Base-by-base conservation (phyloP, 2,888 invertebrate genomes). In the Cerastis leucographa region DNA sequence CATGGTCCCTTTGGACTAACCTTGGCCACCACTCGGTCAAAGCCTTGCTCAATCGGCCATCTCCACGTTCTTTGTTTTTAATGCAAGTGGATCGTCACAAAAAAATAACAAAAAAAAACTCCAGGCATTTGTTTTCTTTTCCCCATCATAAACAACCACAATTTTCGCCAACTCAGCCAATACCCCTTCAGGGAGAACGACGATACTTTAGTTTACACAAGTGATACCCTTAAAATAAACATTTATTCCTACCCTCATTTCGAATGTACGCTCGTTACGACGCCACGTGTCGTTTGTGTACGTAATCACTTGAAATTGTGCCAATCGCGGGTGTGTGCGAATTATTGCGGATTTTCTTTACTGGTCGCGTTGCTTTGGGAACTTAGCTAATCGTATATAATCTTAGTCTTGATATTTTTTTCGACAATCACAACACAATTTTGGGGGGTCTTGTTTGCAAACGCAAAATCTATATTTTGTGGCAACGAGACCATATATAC, bases 301-400 rank as follows among this genome's bases (percentile, higher is more conserved):
- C 51, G 46, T 62, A 71, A 84, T 84, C 85, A 75, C 72, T 81
- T 84, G 78, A 85, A 84, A 78, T 56, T 85, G 78, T 72, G 74
- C 78, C 78, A 72, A 73, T 76, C 68, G 73, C 29, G 54, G 70
- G 76, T 67, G 78, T 71, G 51, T 46, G 72, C 73, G 70, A 71
- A 82, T 87, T 73, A 80, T 80, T 85, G 79, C 66, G n/a, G 64
- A 76, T 80, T 85, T 87, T 76, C 61, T 87, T 87, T 87, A 77
- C 67, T 80, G 9, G 17, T 76, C 61, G 42, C 6, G 35, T 7
- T 61, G 25, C 7, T 14, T n/a, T 35, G 0, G 35, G 4, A 19
- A 17, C 22, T n/a, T 54, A 25, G 22, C 1, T 75, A 46, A n/a
- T 54, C n/a, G n/a, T 0, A 0, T n/a, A 12, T 54, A 12, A 54